These are phyloP conservation scores for Trematomus bernacchii DNA, from an alignment of 2,797 vertebrate genomes.

Conservation along the genomic window DNA sequence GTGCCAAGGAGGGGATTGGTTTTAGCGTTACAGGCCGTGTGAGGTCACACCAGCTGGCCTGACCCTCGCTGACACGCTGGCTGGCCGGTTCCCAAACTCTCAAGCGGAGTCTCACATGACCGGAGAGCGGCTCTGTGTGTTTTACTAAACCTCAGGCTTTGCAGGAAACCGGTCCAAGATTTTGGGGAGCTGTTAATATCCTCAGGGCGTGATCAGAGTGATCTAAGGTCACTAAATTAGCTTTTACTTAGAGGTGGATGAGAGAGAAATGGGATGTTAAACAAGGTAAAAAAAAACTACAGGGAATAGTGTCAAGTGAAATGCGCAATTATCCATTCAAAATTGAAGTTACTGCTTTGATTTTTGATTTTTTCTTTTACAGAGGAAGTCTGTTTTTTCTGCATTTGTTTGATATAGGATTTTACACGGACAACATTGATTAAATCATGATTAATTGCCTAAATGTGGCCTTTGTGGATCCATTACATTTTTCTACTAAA, in stretches of 20 bases:
- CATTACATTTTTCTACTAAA: neutral
- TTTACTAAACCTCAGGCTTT: slow-evolving; percentile 34
- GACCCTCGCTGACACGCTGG: slow-evolving; percentile 47
- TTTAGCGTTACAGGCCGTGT: slow-evolving; percentile 20
- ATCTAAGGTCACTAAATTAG: neutral
- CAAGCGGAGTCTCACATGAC: slow-evolving; percentile 52
- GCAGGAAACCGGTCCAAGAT: slow-evolving; percentile 8
- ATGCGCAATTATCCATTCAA: neutral
- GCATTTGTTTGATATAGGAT: neutral
- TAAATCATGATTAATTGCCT: neutral
- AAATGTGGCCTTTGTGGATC: neutral
- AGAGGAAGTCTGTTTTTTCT: neutral
- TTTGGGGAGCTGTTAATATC: slow-evolving; percentile 12
- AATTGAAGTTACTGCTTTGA: neutral
- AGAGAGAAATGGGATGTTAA: neutral
- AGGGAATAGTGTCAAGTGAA: neutral
- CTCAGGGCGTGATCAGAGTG: neutral
- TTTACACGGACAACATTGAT: neutral
- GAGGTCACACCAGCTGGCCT: slow-evolving; percentile 42
- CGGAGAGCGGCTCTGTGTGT: slow-evolving; percentile 34
- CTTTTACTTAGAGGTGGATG: neutral
- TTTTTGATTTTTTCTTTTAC: too few relatives aligned
- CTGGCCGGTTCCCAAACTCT: slow-evolving; percentile 44
- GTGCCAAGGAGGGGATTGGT: slow-evolving; percentile 17
- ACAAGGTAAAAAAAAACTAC: neutral